phyloP scores from a whole-genome alignment of 2,888 invertebrate genomes.

The Melanchra persicariae region DNA sequence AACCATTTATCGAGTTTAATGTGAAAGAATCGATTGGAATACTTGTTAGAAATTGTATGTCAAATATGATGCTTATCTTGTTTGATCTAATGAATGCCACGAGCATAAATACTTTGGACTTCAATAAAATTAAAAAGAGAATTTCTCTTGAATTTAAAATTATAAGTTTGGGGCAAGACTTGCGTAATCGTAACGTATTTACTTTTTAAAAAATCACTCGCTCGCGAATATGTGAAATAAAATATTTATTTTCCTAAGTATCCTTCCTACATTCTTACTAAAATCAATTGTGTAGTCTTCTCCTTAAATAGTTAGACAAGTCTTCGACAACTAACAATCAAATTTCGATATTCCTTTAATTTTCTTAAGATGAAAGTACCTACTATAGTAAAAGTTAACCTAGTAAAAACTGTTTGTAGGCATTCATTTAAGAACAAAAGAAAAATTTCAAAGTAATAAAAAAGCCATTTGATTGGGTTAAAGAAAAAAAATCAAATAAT shows the following conservation, averaged over 20 bases:
- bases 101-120: too few relatives aligned
- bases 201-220: too few relatives aligned
- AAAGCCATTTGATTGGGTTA: constrained; percentile 62
- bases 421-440: constrained; percentile 41
- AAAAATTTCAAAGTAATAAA: constrained; percentile 48
- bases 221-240: too few relatives aligned
- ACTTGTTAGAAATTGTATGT: neutral
- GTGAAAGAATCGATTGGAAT: constrained; percentile 20
- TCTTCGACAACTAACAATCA: neutral
- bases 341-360: neutral
- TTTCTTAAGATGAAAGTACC: neutral
- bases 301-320: neutral
- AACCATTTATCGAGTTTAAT: constrained; percentile 22
- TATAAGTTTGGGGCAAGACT: neutral
- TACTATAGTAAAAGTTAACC: neutral
- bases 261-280: neutral
- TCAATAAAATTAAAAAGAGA: too few relatives aligned
- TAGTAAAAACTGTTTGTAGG: constrained; percentile 10
- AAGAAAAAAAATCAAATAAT: constrained; percentile 55
- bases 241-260: neutral
- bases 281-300: too few relatives aligned
- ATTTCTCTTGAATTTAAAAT: neutral
- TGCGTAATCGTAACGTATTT: too few relatives aligned
- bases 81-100: neutral
- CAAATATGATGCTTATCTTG: constrained; percentile 6